Evolutionary conservation across 2,113 vertebrate species (phyloP).

Genomic region (Mixornis gularis): DNA sequence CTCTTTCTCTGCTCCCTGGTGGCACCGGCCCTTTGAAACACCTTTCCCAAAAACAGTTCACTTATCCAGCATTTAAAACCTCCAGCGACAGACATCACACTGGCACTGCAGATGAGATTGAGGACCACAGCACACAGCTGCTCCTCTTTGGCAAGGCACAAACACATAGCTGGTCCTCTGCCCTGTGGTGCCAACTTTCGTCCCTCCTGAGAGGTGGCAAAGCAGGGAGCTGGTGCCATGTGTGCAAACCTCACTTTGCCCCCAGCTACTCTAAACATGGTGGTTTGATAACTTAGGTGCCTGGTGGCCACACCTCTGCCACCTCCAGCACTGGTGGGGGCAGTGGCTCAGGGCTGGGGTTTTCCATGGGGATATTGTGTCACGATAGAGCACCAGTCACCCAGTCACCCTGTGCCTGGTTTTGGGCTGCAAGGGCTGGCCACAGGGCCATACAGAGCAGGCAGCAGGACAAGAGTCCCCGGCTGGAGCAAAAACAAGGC

Average conservation of each 20-base stretch:
- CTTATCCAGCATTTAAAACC: background rate
- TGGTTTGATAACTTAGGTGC: background rate
- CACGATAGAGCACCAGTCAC: background rate
- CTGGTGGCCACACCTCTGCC: background rate
- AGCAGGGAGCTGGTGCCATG: background rate
- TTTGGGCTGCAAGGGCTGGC: background rate
- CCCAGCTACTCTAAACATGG: background rate
- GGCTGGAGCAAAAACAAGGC: background rate
- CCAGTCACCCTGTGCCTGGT: background rate
- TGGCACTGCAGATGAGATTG: background rate
- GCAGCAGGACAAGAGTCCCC: rapidly evolving
- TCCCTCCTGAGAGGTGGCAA: background rate
- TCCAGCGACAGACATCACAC: rapidly evolving
- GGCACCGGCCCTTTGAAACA: background rate
- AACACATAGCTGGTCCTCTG: rapidly evolving
- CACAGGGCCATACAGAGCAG: background rate
- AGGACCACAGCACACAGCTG: background rate
- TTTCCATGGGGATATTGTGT: rapidly evolving
- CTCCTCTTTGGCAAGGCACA: background rate
- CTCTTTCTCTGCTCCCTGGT: background rate
- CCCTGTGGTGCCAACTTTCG: rapidly evolving
- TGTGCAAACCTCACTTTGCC: background rate
- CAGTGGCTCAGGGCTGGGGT: background rate
- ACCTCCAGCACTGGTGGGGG: rapidly evolving
- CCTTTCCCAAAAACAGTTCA: background rate